Base-by-base conservation (phyloP, 2,888 invertebrate genomes). In the Acronicta aceris region DNA sequence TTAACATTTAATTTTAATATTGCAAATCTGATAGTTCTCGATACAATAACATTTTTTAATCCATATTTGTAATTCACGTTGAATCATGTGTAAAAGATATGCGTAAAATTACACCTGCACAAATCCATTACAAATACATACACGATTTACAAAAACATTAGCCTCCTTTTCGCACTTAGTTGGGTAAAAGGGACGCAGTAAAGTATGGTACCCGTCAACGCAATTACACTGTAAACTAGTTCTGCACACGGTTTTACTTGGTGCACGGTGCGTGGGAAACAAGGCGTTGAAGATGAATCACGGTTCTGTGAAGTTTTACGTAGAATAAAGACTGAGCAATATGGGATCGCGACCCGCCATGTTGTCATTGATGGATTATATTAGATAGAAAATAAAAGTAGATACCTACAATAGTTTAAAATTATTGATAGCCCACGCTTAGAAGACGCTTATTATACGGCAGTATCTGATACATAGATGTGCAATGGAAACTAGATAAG, bases 131-230 rank as follows among this genome's bases (percentile, higher is more conserved):
- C 60, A 78, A 76, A 59, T 64, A 61, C 42, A 59, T 64, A 61
- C 42, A 59, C 49, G 48, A 55, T 67, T 77, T 74, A 76, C 54
- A 66, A 59, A 71, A 69, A 66, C 68, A 79, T 78, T 78, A 78
- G 52, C 77, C 77, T 76, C 63, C 48, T 78, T 77, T 76, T 74
- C 63, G 62, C 76, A 78, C 74, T 66, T 58, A 74, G 79, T 76
- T 78, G 68, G 52, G 17, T 71, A 78, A 76, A 71, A 76, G 56
- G 77, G 68, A 65, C 77, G 67, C 59, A 55, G 66, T 55, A 56
- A 68, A 76, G 78, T 68, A 78, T 71, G 65, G 76, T 78, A 71
- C 67, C 56, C 45, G 68, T 70, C 50, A 55, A 43, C 67, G 68
- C 62, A 76, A 76, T 77, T 77, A 78, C 57, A 50, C 45, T 53